Evolutionary conservation across 2,113 vertebrate species (phyloP).

Genomic region (Nyctereutes procyonoides): DNA sequence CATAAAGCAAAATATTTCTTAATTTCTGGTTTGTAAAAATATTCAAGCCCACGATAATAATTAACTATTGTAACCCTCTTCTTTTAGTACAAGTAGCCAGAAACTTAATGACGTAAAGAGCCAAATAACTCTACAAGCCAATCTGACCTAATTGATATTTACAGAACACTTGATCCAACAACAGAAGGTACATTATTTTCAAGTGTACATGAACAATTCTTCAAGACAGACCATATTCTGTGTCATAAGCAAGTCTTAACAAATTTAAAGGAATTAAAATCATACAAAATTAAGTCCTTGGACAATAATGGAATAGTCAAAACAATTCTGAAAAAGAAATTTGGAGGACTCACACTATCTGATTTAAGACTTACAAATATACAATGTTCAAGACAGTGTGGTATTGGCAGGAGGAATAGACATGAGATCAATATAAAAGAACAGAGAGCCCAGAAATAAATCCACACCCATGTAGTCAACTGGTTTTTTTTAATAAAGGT

Average conservation of each 20-base stretch:
- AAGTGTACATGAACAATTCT: not conserved
- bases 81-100: not conserved
- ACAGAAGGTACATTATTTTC: not conserved
- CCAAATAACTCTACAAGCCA: not conserved
- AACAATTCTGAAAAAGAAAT: not conserved
- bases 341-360: not conserved
- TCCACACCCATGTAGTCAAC: not conserved
- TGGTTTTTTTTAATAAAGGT: not conserved
- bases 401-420: not conserved
- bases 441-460: not conserved
- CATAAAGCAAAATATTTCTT: not conserved
- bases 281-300: not conserved
- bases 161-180: not conserved
- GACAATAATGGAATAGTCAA: not conserved
- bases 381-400: not conserved
- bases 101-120: conserved; percentile 14
- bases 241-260: not conserved
- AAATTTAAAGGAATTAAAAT: not conserved
- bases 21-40: not conserved
- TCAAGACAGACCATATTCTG: not conserved
- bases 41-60: not conserved
- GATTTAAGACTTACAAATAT: not conserved
- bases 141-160: not conserved
- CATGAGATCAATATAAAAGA: not conserved
- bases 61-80: not conserved